Percentiles rank a stretch among this genome's conserved stretches.
These are phyloP conservation scores for Clarias platycephalus DNA, from an alignment of 2,797 vertebrate species.

Conservation along the genomic window DNA sequence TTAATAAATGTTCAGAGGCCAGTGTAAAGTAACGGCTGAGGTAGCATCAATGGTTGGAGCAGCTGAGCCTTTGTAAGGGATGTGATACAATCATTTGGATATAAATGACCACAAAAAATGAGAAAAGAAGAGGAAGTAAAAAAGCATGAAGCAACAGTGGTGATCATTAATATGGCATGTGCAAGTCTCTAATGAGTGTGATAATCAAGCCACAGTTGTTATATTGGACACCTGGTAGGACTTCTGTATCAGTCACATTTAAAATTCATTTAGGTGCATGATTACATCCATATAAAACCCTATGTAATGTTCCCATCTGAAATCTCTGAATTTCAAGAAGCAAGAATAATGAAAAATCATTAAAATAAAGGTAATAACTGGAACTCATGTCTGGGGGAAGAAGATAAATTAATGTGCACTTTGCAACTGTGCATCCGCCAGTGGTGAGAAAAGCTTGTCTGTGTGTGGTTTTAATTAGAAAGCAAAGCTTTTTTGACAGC, in stretches of 20 bases:
- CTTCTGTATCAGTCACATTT: conserved; percentile 56
- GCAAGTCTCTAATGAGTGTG: conserved; percentile 50
- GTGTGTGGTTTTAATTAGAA: conserved; percentile 72
- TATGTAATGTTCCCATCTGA: conserved; percentile 58
- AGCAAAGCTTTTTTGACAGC: conserved; percentile 72
- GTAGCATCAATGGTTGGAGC: background rate
- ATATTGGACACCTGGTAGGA: conserved; percentile 64
- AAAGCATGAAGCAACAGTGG: background rate
- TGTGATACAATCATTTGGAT: conserved; percentile 20
- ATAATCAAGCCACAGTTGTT: conserved; percentile 50
- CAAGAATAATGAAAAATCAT: conserved; percentile 48
- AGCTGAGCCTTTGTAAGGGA: conserved; percentile 11
- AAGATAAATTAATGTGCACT: conserved; percentile 59
- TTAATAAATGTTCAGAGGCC: conserved; percentile 38
- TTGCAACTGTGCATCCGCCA: conserved; percentile 58
- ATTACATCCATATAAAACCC: conserved; percentile 54
- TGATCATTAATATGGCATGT: conserved; percentile 53
- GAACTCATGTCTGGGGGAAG: conserved; percentile 41
- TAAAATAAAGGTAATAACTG: conserved; percentile 51
- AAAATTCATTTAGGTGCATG: conserved; percentile 60
- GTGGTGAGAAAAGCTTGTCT: conserved; percentile 63
- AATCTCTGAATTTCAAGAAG: conserved; percentile 60
- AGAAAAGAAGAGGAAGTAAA: background rate
- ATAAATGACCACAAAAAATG: conserved; percentile 35
- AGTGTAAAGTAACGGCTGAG: conserved; percentile 29